Conservation (phyloP, 2,113 vertebrate species). For the Petrocephalus microphthalmus region DNA sequence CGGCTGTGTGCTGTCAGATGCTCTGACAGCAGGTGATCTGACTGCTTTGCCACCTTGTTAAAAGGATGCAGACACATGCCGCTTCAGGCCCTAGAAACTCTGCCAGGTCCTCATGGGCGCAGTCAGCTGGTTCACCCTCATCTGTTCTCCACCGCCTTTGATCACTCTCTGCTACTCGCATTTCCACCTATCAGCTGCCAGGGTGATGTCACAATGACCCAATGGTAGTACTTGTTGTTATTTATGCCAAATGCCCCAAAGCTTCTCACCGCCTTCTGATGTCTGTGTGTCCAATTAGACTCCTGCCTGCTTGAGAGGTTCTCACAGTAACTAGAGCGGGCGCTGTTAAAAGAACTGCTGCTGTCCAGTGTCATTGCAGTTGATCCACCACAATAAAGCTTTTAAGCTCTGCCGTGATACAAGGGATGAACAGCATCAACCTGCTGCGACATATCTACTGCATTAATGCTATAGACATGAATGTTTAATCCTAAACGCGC, state of each 20-base stretch:
- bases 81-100: not conserved
- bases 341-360: not conserved
- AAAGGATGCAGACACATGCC: not conserved
- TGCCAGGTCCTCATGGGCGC: not conserved
- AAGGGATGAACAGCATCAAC: not conserved
- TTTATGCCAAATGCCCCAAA: not conserved
- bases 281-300: not conserved
- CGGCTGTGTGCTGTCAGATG: not conserved
- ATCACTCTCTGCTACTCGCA: not conserved
- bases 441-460: not conserved
- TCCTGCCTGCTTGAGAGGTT: not conserved
- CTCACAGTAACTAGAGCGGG: not conserved
- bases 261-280: not conserved
- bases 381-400: not conserved
- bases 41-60: not conserved
- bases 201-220: not conserved
- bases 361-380: not conserved
- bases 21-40: not conserved
- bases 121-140: not conserved
- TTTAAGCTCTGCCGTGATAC: not conserved
- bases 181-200: not conserved
- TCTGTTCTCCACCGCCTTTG: not conserved
- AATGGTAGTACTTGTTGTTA: not conserved
- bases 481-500: not conserved
- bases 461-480: not conserved